phyloP scores from a whole-genome alignment of 2,888 invertebrate species.

The Torymus auratus region DNA sequence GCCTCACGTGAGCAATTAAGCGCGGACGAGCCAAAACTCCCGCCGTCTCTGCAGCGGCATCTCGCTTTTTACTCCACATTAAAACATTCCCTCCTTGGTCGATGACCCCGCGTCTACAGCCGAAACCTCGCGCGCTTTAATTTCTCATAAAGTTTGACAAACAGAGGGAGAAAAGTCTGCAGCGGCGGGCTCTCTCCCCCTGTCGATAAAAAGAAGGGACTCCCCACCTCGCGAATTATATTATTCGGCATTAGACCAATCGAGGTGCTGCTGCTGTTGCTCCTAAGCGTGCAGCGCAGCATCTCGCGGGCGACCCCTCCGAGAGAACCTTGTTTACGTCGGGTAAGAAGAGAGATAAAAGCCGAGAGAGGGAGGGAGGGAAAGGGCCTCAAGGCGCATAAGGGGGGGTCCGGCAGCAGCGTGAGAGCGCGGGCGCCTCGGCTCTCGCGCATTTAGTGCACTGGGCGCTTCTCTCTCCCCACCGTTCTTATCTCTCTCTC shows the following conservation, averaged over 20 bases:
- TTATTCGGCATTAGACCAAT: no score
- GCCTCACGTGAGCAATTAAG: background rate
- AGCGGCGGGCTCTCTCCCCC: background rate
- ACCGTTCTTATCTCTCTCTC: conserved; percentile 39
- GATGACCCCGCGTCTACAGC: conserved; percentile 17
- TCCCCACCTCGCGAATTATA: no score
- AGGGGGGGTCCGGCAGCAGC: conserved; percentile 36
- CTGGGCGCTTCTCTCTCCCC: conserved; percentile 62
- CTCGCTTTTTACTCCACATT: no score
- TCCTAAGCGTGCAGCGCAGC: background rate
- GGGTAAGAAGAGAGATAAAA: conserved; percentile 60
- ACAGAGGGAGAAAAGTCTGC: background rate
- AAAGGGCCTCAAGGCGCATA: conserved; percentile 42
- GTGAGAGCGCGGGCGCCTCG: conserved; percentile 53
- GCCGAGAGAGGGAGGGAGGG: conserved; percentile 50
- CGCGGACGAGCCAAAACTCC: no score
- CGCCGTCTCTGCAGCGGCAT: no score
- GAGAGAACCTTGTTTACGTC: conserved; percentile 71
- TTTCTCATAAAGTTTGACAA: conserved; percentile 35
- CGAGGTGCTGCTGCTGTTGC: no score
- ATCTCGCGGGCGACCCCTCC: conserved; percentile 42
- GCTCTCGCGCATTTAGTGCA: conserved; percentile 58
- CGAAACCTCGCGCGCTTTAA: conserved; percentile 17
- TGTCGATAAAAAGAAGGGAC: no score
- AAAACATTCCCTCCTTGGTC: conserved; percentile 8